A percentile compares a stretch with the other conserved stretches of the same genome.
phyloP scores from a whole-genome alignment of 2,888 invertebrate genomes.

The Entomobrya proxima region DNA sequence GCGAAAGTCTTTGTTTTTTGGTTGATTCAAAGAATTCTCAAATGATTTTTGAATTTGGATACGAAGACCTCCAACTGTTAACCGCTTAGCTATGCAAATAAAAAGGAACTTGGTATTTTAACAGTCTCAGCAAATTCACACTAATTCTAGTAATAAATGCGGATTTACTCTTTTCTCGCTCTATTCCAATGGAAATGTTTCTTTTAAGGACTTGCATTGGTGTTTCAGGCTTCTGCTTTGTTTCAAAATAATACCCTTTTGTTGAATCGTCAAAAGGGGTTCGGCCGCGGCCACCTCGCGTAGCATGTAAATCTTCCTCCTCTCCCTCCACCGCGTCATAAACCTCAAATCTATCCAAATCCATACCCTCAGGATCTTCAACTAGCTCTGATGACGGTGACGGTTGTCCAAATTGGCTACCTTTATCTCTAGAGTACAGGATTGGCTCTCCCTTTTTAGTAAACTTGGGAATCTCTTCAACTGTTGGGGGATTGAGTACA shows the following conservation, averaged over 20 bases:
- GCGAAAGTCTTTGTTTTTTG: background rate
- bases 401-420: background rate
- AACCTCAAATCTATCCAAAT: background rate
- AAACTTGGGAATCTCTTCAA: background rate
- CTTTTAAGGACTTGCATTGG: background rate
- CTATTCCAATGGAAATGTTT: slow-evolving; percentile 1
- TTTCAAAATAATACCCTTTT: background rate
- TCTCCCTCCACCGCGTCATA: background rate
- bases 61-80: background rate
- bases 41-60: slow-evolving; percentile 1
- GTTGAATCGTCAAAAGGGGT: background rate
- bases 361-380: background rate
- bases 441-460: background rate
- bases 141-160: too few relatives aligned
- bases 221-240: background rate
- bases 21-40: background rate
- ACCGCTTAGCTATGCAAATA: background rate
- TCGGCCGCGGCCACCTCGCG: background rate
- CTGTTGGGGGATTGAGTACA: background rate
- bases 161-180: background rate
- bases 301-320: background rate
- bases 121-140: background rate
- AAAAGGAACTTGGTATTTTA: background rate
- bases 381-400: background rate
- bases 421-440: background rate